These are phyloP conservation scores for Rattus rattus DNA, from an alignment of 2,113 vertebrate genomes.

Conservation along the genomic window DNA sequence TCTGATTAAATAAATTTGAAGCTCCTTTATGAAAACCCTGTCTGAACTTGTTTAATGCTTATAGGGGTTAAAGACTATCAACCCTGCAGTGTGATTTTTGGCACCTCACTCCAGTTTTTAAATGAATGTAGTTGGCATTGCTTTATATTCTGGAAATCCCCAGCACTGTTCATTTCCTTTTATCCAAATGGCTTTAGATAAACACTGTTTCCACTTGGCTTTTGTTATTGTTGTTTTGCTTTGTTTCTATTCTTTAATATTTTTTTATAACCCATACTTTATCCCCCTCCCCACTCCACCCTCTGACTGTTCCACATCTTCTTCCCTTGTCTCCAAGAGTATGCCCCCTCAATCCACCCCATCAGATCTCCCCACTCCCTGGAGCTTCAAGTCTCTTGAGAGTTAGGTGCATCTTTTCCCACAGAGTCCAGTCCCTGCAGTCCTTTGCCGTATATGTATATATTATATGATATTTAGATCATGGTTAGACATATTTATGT, in stretches of 20 bases:
- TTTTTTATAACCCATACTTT: too few relatives aligned
- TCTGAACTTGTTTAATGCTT: background rate
- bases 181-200: background rate
- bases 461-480: background rate
- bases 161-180: background rate
- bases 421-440: too few relatives aligned
- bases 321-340: too few relatives aligned
- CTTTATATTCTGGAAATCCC: background rate
- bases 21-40: background rate
- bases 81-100: background rate
- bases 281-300: too few relatives aligned
- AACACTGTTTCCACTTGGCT: background rate
- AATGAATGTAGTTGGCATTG: background rate
- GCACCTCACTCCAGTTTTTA: background rate
- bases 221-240: background rate
- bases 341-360: too few relatives aligned
- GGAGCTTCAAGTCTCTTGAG: too few relatives aligned
- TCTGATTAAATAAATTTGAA: conserved; percentile 19
- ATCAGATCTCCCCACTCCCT: too few relatives aligned
- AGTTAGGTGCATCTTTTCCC: too few relatives aligned
- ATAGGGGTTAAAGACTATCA: conserved; percentile 14
- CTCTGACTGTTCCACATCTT: too few relatives aligned
- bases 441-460: too few relatives aligned
- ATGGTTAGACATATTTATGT: background rate
- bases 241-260: too few relatives aligned